phyloP scores from a whole-genome alignment of 53 echinoderm and acorn worm species.

The Crossaster papposus region DNA sequence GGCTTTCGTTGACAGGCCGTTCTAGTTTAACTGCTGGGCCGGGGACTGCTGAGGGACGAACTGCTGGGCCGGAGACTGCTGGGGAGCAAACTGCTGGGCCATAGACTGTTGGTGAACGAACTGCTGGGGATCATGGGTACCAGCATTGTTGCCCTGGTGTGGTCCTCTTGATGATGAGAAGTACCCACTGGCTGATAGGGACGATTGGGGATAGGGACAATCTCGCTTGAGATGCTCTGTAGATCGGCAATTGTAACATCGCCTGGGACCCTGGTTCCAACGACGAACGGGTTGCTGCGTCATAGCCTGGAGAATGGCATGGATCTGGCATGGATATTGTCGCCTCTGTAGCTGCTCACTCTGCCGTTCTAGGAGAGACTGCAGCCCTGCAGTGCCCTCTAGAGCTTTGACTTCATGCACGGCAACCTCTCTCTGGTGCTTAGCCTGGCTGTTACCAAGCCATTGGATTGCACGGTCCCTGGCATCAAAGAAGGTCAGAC shows the following conservation, averaged over 20 bases:
- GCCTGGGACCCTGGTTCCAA: not conserved
- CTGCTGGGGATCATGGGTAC: not conserved
- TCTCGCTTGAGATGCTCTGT: constrained; percentile 14
- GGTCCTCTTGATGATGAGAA: no score
- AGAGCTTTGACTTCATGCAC: not conserved
- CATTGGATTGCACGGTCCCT: not conserved
- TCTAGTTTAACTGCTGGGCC: constrained; percentile 56
- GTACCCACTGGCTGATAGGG: no score
- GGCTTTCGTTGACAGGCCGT: constrained; percentile 64
- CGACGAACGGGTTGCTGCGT: not conserved
- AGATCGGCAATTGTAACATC: not conserved
- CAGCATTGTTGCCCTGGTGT: no score
- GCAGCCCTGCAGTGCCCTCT: not conserved
- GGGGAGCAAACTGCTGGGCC: not conserved
- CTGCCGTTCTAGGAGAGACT: not conserved
- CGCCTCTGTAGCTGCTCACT: not conserved
- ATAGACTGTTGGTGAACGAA: no score
- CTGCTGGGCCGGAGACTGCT: constrained; percentile 1
- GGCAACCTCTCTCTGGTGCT: not conserved
- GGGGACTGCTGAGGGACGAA: not conserved
- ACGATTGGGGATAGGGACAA: constrained; percentile 6
- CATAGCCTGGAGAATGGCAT: not conserved
- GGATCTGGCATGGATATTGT: not conserved
- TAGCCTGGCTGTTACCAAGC: not conserved
- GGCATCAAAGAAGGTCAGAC: not conserved